Base-by-base conservation (phyloP, 2,113 vertebrate genomes). In the Actenoides lindsayi region DNA sequence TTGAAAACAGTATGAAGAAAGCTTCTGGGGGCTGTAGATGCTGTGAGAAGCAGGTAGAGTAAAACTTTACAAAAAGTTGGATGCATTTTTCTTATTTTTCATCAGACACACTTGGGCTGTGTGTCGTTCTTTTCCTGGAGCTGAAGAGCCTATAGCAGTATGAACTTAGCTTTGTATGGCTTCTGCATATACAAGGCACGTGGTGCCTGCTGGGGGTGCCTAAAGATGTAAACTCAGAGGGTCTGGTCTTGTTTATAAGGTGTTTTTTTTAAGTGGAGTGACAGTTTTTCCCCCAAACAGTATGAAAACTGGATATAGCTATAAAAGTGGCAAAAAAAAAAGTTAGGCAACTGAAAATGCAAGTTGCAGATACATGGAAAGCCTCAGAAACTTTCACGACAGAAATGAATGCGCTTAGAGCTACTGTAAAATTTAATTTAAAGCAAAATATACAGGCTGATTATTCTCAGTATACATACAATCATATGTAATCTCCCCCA, bases 11-110 rank as follows among this genome's bases (percentile, higher is more conserved):
- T 96, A 98, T 98, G 98, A 98, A 97, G 95, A 98, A 97, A 71
- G 95, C 97, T 96, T 96, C 97, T 89, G 97, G 96, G 81, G 96
- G 97, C 70, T 98, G 98, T 96, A 98, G 97, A 94, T 98, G 97
- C 95, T 98, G 98, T 98, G 97, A 98, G 89, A 98, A 98, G 97
- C 98, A 98, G 98, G 98, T 98, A 98, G 79, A 97, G 96, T 97
- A 96, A 97, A 95, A 90, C 74, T 93, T 89, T 59, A 19, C 41
- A 59, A 46, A 70, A 92, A 83, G 60, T 86, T 88, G 65, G 62
- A 60, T 79, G 44, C 28, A 10, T 37, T 59, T n/a, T 73, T 62
- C 8, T 18, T 89, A 14, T 1, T 59, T 77, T 62, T 84, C 42
- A 76, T n/a, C n/a, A 33, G 74, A 79, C 81, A 70, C 11, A 0